Evolutionary conservation across 1,140 invertebrate species (phyloP), one percentile per base, ranked within the genome.

Genomic region (Diachasmimorpha longicaudata): DNA sequence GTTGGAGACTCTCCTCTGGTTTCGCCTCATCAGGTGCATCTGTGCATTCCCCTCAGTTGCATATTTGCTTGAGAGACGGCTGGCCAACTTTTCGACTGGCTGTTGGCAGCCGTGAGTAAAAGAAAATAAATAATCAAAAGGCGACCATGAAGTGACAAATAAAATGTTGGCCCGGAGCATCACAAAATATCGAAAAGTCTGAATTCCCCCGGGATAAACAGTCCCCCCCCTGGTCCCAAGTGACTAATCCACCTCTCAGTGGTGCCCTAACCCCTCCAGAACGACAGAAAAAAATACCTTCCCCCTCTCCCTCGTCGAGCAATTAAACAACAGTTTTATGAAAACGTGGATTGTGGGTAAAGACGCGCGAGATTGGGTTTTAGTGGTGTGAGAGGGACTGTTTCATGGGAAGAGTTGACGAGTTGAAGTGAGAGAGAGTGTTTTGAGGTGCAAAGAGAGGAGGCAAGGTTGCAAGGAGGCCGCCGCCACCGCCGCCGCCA

Each of bases 121-220:
- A 88, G 86, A 88, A n/a, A 88, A 88, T 87, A 88, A 87, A 88
- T 87, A 88, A 88, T 87, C 85, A 88, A 86, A 87, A 83, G 85
- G 85, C 85, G 86, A 87, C 85, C 86, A 86, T 87, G 85, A 87
- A 88, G 86, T 88, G 86, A 88, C 86, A 88, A 88, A 88, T 88
- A 88, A 87, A 88, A 83, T 86, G 58, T 25, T 63, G 58, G 5
- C 4, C 19, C 86, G 77, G 80, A 85, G 39, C 81, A 84, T 13
- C 48, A 0, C 14, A 55, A 31, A n/a, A 52, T 13, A 19, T 70
- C 42, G 21, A 75, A 69, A 70, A 36, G 36, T 13, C 21, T 10
- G 55, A 69, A n/a, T n/a, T 44, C 19, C 14, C 48, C 48, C 48
- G 14, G 6, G 14, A 19, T 2, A 52, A 52, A 6, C 16, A 52